Evolutionary conservation across 2,888 invertebrate genomes (phyloP).

Genomic region (Leptinotarsa tumamoca): DNA sequence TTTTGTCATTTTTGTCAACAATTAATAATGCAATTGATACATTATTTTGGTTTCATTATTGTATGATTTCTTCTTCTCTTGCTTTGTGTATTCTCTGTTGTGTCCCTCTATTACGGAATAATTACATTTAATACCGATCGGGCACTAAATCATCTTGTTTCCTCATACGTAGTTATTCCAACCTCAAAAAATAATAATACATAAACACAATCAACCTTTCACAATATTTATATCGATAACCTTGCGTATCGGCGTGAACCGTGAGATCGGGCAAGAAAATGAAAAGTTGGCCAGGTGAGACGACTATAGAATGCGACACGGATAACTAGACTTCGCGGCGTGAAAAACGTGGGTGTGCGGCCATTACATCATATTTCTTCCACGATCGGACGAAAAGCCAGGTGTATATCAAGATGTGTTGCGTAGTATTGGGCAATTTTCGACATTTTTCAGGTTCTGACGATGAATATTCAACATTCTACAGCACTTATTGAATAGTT

Average conservation of each 20-base stretch:
- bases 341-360: slow-evolving; percentile 41
- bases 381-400: slow-evolving; percentile 31
- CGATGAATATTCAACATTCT: slow-evolving; percentile 19
- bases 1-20: no score
- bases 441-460: slow-evolving; percentile 24
- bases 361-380: slow-evolving; percentile 38
- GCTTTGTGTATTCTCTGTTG: neutral
- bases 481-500: neutral
- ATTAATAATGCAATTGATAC: no score
- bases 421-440: slow-evolving; percentile 23
- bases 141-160: slow-evolving; percentile 12
- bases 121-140: slow-evolving; percentile 5
- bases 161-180: slow-evolving; percentile 15
- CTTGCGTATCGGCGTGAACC: slow-evolving; percentile 39
- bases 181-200: slow-evolving; percentile 16
- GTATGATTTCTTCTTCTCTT: no score
- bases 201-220: slow-evolving; percentile 43
- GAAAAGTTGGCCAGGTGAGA: slow-evolving; percentile 19
- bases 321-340: slow-evolving; percentile 40
- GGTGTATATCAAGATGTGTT: slow-evolving; percentile 31
- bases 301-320: slow-evolving; percentile 3
- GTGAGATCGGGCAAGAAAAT: slow-evolving; percentile 25
- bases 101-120: neutral
- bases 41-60: no score
- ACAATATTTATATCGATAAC: slow-evolving; percentile 37